phyloP scores from a whole-genome alignment of 2,888 invertebrate species.

The Pachliopta kotzebuea region DNA sequence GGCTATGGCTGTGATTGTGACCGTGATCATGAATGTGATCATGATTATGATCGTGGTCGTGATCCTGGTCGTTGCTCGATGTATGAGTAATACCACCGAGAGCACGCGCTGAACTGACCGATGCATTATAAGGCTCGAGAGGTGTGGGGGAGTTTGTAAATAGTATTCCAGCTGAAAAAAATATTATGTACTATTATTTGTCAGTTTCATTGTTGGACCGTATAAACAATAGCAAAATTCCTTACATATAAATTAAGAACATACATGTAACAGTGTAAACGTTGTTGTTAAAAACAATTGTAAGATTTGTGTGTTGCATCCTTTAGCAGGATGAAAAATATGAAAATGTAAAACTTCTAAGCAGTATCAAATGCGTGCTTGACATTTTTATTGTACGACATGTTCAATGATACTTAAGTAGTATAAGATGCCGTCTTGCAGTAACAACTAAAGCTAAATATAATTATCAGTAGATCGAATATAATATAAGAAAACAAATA shows the following conservation, averaged over 20 bases:
- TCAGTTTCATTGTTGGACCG: background rate
- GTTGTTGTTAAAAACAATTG: too few relatives aligned
- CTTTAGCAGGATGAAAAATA: too few relatives aligned
- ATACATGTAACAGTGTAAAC: too few relatives aligned
- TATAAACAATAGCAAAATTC: too few relatives aligned
- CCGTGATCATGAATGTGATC: slow-evolving; percentile 40
- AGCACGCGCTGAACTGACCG: slow-evolving; percentile 81
- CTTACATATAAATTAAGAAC: too few relatives aligned
- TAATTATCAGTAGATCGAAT: background rate
- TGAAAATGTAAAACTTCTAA: too few relatives aligned
- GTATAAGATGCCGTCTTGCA: too few relatives aligned
- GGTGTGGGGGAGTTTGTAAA: slow-evolving; percentile 83
- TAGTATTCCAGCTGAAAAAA: slow-evolving; percentile 84
- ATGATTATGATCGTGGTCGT: slow-evolving; percentile 36
- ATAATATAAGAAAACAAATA: slow-evolving; percentile 34
- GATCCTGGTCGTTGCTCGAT: slow-evolving; percentile 36
- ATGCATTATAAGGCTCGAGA: slow-evolving; percentile 73
- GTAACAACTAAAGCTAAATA: background rate
- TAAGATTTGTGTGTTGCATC: too few relatives aligned
- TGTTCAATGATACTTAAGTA: too few relatives aligned
- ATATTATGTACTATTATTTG: background rate
- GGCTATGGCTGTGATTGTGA: slow-evolving; percentile 32
- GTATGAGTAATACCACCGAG: slow-evolving; percentile 70
- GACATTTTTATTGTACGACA: too few relatives aligned
- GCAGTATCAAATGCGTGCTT: too few relatives aligned